Base-by-base conservation (phyloP, 2,113 vertebrate genomes). In the Eira barbara region DNA sequence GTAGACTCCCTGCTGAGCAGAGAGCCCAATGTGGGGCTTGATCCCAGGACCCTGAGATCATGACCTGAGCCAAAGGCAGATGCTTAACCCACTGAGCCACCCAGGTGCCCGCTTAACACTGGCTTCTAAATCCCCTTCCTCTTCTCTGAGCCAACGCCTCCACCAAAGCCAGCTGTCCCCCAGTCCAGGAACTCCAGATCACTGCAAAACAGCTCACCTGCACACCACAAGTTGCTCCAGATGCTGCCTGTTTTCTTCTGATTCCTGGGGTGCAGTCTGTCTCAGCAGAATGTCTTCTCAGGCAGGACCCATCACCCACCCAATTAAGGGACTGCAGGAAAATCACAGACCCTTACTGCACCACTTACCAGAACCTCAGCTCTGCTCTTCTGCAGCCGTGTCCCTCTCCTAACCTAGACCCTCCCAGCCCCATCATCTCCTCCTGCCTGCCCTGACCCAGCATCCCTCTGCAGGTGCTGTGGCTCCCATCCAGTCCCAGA, bases 331-430 rank as follows among this genome's bases (percentile, higher is more conserved):
- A 34, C 6, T 0, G 2, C 9, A 34, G 15, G 45, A 42, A 36
- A 74, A 14, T 23, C 11, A 31, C 15, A 31, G 74, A 42, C 59
- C 49, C 20, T 25, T 69, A 2, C 10, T 4, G 4, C 2, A 49
- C 31, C 47, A 9, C 27, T 25, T 2, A 3, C 12, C n/a, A 31
- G 55, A 31, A 2, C 23, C 31, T 21, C 34, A 18, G 15, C 31
- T 39, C 36, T 21, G 23, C 29, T 31, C 45, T 23, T 67, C 10
- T 15, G 13, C 2, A 11, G 59, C 25, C 13, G 0, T 0, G 13
- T 3, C 55, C 69, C 71, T 63, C 47, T n/a, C 42, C 5, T 34
- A 34, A 7, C 10, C 13, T 12, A 1, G 13, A 1, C 4, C 49
- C 4, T 73, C 36, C 69, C 69, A 13, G n/a, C 21, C 36, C 21